Percentiles rank a stretch among this genome's conserved stretches.
These are phyloP conservation scores for Ptychoptera contaminata DNA, from an alignment of 2,888 invertebrate species.

Conservation along the genomic window DNA sequence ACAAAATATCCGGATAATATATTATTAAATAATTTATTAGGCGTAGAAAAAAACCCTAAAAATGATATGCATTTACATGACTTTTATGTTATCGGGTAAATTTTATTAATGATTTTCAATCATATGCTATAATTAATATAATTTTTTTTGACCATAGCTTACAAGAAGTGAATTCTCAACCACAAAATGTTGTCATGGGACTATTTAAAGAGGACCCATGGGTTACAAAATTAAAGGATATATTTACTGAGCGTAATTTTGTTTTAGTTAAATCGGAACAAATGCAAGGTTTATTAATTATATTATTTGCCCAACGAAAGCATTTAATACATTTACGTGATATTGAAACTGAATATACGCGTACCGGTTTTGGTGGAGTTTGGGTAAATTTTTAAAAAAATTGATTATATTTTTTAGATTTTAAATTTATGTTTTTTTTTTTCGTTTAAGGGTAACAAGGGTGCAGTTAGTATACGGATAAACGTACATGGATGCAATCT, in stretches of 20 bases:
- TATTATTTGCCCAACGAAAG: slow-evolving; percentile 60
- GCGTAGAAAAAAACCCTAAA: slow-evolving; percentile 44
- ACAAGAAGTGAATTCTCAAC: slow-evolving; percentile 81
- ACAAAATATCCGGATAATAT: slow-evolving; percentile 59
- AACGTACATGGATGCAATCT: slow-evolving; percentile 77
- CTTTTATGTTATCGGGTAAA: slow-evolving; percentile 69
- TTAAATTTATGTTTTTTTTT: background rate
- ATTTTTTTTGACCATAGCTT: slow-evolving; percentile 34
- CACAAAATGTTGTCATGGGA: slow-evolving; percentile 68
- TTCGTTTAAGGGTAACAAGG: slow-evolving; percentile 73
- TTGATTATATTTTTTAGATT: background rate
- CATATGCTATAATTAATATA: background rate
- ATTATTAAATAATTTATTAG: slow-evolving; percentile 50
- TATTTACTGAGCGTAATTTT: slow-evolving; percentile 51
- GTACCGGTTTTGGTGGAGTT: slow-evolving; percentile 80
- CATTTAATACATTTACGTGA: slow-evolving; percentile 69
- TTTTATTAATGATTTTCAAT: background rate
- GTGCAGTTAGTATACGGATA: slow-evolving; percentile 76
- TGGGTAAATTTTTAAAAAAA: slow-evolving; percentile 49
- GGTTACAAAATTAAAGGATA: slow-evolving; percentile 57
- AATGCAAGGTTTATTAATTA: slow-evolving; percentile 68
- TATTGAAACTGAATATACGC: slow-evolving; percentile 74
- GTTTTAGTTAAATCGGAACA: slow-evolving; percentile 66
- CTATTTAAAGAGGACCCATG: slow-evolving; percentile 73
- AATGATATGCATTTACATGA: slow-evolving; percentile 55